These are phyloP conservation scores for Diorhabda elongata DNA, from an alignment of 1,140 invertebrate species.

Conservation along the genomic window DNA sequence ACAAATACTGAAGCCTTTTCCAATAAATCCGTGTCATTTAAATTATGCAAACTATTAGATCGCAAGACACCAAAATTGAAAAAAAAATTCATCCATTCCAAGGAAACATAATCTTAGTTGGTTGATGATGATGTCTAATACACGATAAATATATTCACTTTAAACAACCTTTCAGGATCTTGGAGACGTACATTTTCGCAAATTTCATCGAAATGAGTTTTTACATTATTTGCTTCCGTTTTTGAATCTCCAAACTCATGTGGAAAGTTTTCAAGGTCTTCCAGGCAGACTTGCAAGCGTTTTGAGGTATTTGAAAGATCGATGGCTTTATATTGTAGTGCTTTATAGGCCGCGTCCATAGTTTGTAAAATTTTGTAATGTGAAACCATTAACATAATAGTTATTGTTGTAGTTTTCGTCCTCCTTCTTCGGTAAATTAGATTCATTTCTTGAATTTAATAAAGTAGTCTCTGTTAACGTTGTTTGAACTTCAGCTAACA, in stretches of 20 bases:
- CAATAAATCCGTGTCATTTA: too few species aligned
- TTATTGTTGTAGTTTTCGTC: conserved; percentile 21
- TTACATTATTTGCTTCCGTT: conserved; percentile 5
- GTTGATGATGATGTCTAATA: background rate
- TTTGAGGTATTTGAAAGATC: background rate
- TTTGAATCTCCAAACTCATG: conserved; percentile 1
- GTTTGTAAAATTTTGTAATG: conserved; percentile 24
- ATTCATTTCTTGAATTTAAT: too few species aligned
- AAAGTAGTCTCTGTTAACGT: too few species aligned
- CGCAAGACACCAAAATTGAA: background rate
- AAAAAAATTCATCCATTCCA: background rate
- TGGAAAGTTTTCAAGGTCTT: conserved; percentile 11
- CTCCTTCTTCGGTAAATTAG: conserved; percentile 27
- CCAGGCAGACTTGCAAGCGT: background rate
- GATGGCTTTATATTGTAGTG: background rate
- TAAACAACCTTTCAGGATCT: background rate
- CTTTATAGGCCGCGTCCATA: background rate
- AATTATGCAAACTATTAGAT: background rate
- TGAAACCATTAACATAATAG: conserved; percentile 28
- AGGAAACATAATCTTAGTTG: background rate
- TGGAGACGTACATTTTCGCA: background rate
- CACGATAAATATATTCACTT: background rate
- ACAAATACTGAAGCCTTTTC: too few species aligned
- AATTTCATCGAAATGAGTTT: conserved; percentile 6
- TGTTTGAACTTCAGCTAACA: too few species aligned